Conservation (phyloP, 2,888 invertebrate genomes). For the Amiota communis region DNA sequence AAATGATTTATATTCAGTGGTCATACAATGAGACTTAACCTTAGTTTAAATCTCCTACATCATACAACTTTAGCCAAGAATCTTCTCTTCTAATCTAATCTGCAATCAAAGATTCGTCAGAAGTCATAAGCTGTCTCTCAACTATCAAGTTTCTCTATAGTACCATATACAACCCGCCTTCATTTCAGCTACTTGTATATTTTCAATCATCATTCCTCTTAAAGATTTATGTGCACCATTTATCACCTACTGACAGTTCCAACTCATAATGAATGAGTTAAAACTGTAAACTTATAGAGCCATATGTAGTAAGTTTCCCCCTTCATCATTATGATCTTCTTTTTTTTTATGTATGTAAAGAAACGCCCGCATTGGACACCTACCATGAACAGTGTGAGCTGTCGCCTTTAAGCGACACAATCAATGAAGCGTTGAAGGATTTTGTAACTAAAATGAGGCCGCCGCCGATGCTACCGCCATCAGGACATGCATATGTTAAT, state of each 20-base stretch:
- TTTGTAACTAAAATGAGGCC: constrained; percentile 1
- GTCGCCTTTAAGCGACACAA: constrained; percentile 47
- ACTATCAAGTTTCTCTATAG: too few species aligned
- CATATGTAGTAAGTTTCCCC: constrained; percentile 17
- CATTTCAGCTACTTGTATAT: too few species aligned
- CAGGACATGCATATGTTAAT: constrained; percentile 67
- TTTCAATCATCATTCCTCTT: too few species aligned
- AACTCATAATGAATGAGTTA: constrained; percentile 65
- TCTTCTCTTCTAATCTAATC: too few species aligned
- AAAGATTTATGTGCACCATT: constrained; percentile 50
- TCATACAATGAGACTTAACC: too few species aligned
- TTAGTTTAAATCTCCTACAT: too few species aligned
- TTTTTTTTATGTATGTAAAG: constrained; percentile 7
- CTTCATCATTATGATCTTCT: neutral
- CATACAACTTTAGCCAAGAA: too few species aligned
- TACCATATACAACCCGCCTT: too few species aligned
- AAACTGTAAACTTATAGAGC: constrained; percentile 54
- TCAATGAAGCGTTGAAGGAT: constrained; percentile 1
- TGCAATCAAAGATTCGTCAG: too few species aligned
- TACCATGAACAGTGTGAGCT: neutral
- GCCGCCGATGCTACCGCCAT: neutral
- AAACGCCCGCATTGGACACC: constrained; percentile 26
- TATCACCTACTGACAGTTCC: constrained; percentile 53
- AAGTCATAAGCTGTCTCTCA: too few species aligned
- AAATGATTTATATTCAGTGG: too few species aligned